These are phyloP conservation scores for Harmothoe impar DNA, from an alignment of 2,888 invertebrate genomes.

Conservation along the genomic window DNA sequence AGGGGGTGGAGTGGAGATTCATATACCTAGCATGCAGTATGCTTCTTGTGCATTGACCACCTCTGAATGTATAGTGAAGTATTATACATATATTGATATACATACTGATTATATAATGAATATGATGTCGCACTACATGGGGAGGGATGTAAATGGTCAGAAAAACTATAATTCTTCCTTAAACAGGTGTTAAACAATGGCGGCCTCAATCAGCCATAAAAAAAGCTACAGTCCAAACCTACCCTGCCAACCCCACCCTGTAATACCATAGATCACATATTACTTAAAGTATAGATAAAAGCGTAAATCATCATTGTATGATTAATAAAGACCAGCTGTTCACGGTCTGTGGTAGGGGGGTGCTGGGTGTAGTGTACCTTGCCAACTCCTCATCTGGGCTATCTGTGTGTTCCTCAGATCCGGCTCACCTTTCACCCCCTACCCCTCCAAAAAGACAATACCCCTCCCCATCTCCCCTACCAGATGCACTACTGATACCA, in stretches of 20 bases:
- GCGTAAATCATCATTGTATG: background rate
- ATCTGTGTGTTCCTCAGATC: background rate
- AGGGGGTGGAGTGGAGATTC: too few relatives aligned
- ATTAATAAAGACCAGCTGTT: background rate
- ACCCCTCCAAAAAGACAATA: background rate
- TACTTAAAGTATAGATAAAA: conserved; percentile 43
- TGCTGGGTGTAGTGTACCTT: background rate
- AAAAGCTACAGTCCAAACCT: too few relatives aligned
- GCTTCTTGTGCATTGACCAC: too few relatives aligned
- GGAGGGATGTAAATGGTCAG: too few relatives aligned
- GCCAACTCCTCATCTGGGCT: conserved; percentile 24
- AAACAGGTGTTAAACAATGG: too few relatives aligned
- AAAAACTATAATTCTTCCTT: too few relatives aligned
- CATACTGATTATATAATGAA: too few relatives aligned
- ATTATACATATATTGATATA: too few relatives aligned
- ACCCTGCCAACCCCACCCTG: background rate
- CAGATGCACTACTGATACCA: conserved; percentile 10
- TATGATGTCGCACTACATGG: too few relatives aligned
- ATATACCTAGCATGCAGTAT: too few relatives aligned
- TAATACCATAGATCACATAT: conserved; percentile 15
- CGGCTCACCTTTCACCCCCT: conserved; percentile 2
- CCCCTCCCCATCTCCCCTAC: background rate
- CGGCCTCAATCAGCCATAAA: too few relatives aligned
- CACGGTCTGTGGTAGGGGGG: background rate
- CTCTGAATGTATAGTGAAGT: too few relatives aligned